Conservation (phyloP, 2,888 invertebrate species). For the Serrognathus titanus region DNA sequence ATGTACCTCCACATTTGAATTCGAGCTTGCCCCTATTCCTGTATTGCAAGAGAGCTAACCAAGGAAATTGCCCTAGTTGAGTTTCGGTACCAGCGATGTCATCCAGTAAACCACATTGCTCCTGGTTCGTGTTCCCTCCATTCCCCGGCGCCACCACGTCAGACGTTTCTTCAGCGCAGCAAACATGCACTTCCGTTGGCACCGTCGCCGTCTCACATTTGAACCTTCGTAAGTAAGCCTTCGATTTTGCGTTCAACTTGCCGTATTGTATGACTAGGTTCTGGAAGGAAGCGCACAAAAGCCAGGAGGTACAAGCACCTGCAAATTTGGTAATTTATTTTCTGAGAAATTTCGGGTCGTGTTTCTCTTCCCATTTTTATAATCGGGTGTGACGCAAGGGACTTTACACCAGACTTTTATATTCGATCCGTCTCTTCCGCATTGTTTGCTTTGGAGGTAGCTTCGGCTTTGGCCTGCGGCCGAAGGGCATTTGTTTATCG, state of each 20-base stretch:
- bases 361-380: background rate
- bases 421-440: conserved; percentile 2
- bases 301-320: conserved; percentile 6
- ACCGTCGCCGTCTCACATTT: conserved; percentile 19
- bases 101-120: conserved; percentile 12
- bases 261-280: background rate
- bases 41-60: conserved; percentile 61
- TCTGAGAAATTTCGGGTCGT: too few species aligned
- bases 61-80: conserved; percentile 59
- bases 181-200: background rate
- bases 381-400: conserved; percentile 5
- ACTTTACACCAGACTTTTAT: conserved; percentile 14
- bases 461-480: background rate
- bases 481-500: conserved; percentile 5
- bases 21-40: conserved; percentile 31
- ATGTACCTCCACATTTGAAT: conserved; percentile 56
- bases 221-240: conserved; percentile 25
- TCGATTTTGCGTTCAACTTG: conserved; percentile 5
- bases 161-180: background rate
- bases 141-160: background rate
- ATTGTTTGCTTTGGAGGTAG: conserved; percentile 1
- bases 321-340: background rate
- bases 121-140: background rate
- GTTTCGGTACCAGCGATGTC: conserved; percentile 43
- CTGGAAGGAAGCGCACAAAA: background rate